Conservation (phyloP, 2,113 vertebrate genomes). For the Ochotona princeps region DNA sequence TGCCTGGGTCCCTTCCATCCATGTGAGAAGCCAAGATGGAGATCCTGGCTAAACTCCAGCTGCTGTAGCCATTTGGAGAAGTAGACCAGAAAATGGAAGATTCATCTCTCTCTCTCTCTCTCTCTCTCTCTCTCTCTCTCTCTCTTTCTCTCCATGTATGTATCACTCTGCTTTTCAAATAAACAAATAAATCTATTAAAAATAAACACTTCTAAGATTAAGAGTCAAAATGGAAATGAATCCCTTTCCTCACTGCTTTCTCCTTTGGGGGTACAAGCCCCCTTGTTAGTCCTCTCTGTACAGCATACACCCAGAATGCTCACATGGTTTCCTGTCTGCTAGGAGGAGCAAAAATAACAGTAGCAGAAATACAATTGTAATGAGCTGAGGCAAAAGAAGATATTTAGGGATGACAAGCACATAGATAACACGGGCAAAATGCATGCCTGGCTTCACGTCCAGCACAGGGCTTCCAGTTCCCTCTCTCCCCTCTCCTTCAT, state of each 20-base stretch:
- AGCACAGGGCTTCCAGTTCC: not conserved
- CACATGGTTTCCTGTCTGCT: not conserved
- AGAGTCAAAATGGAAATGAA: not conserved
- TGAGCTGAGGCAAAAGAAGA: conserved; percentile 26
- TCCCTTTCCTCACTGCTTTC: not conserved
- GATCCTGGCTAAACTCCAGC: too few species aligned
- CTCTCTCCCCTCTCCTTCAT: not conserved
- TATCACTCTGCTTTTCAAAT: too few species aligned
- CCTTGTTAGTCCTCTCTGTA: not conserved
- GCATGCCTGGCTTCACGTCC: not conserved
- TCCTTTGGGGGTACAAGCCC: not conserved
- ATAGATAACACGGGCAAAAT: not conserved
- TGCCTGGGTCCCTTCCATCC: too few species aligned
- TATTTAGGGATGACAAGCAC: not conserved
- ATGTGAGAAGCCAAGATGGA: too few species aligned
- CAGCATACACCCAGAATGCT: not conserved
- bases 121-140: too few species aligned
- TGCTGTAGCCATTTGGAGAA: too few species aligned
- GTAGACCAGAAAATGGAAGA: too few species aligned
- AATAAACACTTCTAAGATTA: not conserved
- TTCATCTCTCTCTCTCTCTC: too few species aligned
- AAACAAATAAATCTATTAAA: too few species aligned
- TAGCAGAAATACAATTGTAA: conserved; percentile 52
- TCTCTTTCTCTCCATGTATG: too few species aligned
- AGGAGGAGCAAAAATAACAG: not conserved